Base-by-base conservation (phyloP, 2,888 invertebrate genomes). In the Mesorhabditis spiculigera region DNA sequence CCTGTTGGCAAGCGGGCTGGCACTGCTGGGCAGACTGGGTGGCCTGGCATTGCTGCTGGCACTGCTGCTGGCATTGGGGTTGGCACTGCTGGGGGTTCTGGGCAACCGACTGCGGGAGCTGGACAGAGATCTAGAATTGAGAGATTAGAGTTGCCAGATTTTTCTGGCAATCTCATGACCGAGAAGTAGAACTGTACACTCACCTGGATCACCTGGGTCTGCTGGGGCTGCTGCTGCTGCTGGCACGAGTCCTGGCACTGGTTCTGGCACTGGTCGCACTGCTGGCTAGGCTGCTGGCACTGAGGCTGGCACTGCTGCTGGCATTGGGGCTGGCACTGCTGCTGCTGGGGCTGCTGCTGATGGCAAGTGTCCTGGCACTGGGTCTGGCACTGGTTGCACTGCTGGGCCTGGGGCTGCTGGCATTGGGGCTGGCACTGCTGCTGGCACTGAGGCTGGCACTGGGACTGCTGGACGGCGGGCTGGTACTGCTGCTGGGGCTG, bases 211-310 rank as follows among this genome's bases (percentile, higher is more conserved):
- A 50, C 58, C n/a, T 50, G 58, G 58, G 58, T n/a, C 58, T 50
- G 58, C n/a, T 50, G 58, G 8, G 8, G 58, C 10, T 10, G 58
- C n/a, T 50, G 58, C n/a, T 50, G 58, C n/a, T 50, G 58, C 58
- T 74, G 72, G 69, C 72, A 72, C 50, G 71, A 71, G 50, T 73
- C 71, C 68, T 75, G 71, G 68, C 71, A 73, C 70, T 73, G 75
- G 65, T 69, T 71, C 67, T 75, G 75, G 68, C 71, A 73, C 65
- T 75, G 75, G 58, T 68, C n/a, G 10, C 28, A 63, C 65, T 68
- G 71, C 58, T 71, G 73, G 66, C 62, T 67, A 44, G 68, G 63
- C 42, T 10, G 63, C 44, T 66, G 68, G 71, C 75, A 73, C 65
- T 69, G 69, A 5, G 66, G 68, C 61, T 73, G 68, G 65, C 69